Conservation (phyloP, 1,140 invertebrate species). For the Callitettix versicolor region DNA sequence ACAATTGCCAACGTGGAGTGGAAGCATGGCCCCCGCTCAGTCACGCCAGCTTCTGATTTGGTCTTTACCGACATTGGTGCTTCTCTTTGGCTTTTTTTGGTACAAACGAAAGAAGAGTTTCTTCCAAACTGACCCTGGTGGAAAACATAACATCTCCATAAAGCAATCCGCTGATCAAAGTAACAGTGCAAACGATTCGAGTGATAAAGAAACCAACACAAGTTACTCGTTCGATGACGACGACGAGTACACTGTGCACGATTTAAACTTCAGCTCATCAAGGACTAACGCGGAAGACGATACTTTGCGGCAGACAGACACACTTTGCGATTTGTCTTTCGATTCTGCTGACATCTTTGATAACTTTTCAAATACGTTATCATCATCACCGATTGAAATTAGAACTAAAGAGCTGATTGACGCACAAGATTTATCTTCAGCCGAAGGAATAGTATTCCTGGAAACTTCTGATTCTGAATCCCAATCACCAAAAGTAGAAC, state of each 20-base stretch:
- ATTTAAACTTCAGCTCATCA: neutral
- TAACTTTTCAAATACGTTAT: too few relatives aligned
- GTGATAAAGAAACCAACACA: neutral
- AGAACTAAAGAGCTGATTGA: too few relatives aligned
- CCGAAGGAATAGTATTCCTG: too few relatives aligned
- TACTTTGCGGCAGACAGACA: neutral
- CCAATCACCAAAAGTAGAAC: too few relatives aligned
- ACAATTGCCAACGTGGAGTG: conserved; percentile 14
- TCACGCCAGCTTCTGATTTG: conserved; percentile 37
- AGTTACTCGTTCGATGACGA: neutral
- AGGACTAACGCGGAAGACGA: neutral
- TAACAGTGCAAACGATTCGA: neutral
- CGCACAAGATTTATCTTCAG: too few relatives aligned
- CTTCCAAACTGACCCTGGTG: conserved; percentile 38
- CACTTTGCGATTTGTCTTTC: too few relatives aligned
- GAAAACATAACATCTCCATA: conserved; percentile 22
- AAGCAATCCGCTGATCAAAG: neutral
- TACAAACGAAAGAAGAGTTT: conserved; percentile 44
- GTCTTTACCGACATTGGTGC: conserved; percentile 46
- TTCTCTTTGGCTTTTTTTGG: conserved; percentile 50
- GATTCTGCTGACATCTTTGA: too few relatives aligned
- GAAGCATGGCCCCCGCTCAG: conserved; percentile 13
- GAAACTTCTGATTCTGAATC: too few relatives aligned
- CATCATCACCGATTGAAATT: too few relatives aligned
- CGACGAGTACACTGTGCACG: neutral